phyloP scores from a whole-genome alignment of 2,888 invertebrate genomes.

The Trimorus sp. region DNA sequence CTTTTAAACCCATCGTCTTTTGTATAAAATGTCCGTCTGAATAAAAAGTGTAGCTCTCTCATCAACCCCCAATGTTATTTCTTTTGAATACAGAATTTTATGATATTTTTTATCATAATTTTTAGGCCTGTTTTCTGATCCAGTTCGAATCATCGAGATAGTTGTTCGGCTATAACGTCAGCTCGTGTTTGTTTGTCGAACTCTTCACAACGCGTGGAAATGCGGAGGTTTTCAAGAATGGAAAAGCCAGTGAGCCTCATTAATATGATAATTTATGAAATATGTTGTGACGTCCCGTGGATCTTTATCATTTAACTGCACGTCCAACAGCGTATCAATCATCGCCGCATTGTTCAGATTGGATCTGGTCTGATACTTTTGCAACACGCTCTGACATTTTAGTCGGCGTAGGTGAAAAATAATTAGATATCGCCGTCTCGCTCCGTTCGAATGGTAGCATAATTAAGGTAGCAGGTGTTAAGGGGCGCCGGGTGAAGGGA shows the following conservation, averaged over 20 bases:
- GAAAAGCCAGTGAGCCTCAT: background rate
- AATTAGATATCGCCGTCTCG: slow-evolving; percentile 30
- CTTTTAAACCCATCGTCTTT: too few relatives aligned
- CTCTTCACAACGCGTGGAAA: too few relatives aligned
- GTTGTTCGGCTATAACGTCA: too few relatives aligned
- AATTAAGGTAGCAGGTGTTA: slow-evolving; percentile 53
- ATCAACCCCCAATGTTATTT: background rate
- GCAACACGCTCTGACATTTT: slow-evolving; percentile 42
- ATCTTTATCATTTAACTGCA: slow-evolving; percentile 42
- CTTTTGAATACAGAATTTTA: background rate
- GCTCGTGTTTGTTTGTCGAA: too few relatives aligned
- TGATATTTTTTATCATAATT: too few relatives aligned
- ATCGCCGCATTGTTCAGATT: slow-evolving; percentile 34
- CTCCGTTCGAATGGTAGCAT: slow-evolving; percentile 17
- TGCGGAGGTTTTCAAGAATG: too few relatives aligned
- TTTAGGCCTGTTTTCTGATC: too few relatives aligned
- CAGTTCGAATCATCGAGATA: too few relatives aligned
- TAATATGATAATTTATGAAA: slow-evolving; percentile 38
- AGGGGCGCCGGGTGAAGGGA: slow-evolving; percentile 44
- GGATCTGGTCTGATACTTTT: slow-evolving; percentile 40
- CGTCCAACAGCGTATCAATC: slow-evolving; percentile 38
- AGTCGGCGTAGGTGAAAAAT: slow-evolving; percentile 42
- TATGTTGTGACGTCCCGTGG: slow-evolving; percentile 18
- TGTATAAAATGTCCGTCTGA: too few relatives aligned
- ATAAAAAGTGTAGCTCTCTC: too few relatives aligned